Conservation (phyloP, 1,140 invertebrate species). For the Aphidius ervi region DNA sequence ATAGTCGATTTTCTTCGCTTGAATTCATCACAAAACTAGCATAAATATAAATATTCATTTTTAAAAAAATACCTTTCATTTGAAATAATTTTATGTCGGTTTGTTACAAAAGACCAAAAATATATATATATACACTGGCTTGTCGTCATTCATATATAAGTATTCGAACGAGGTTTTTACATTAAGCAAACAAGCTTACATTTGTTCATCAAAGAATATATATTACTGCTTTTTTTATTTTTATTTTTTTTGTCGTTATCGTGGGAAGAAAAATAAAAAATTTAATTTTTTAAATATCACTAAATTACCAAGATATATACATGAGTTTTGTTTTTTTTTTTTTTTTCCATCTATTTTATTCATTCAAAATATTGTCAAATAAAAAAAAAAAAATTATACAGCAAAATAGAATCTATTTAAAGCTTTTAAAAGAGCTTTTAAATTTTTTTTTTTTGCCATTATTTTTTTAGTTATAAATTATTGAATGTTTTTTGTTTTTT, state of each 20-base stretch:
- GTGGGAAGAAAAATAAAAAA: conserved; percentile 11
- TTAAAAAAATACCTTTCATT: too few relatives aligned
- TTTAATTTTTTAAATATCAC: conserved; percentile 18
- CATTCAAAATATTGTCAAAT: background rate
- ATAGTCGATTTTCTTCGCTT: too few relatives aligned
- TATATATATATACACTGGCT: background rate
- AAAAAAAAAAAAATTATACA: too few relatives aligned
- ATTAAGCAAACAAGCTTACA: conserved; percentile 15
- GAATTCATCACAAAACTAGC: too few relatives aligned
- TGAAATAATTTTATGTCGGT: too few relatives aligned
- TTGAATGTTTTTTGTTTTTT: too few relatives aligned
- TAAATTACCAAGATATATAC: conserved; percentile 15
- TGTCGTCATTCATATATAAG: background rate
- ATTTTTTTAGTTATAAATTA: too few relatives aligned
- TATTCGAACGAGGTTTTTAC: conserved; percentile 19
- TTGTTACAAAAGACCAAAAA: background rate
- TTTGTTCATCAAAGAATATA: background rate
- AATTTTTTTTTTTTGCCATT: too few relatives aligned
- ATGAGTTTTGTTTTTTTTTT: conserved; percentile 8
- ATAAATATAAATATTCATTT: too few relatives aligned
- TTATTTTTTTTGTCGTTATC: conserved; percentile 1
- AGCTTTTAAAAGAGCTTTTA: too few relatives aligned
- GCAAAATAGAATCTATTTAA: too few relatives aligned
- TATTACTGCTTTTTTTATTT: background rate
- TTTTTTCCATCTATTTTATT: conserved; percentile 5